Base-by-base conservation (phyloP, 2,113 vertebrate genomes). In the Pseudopipra pipra region DNA sequence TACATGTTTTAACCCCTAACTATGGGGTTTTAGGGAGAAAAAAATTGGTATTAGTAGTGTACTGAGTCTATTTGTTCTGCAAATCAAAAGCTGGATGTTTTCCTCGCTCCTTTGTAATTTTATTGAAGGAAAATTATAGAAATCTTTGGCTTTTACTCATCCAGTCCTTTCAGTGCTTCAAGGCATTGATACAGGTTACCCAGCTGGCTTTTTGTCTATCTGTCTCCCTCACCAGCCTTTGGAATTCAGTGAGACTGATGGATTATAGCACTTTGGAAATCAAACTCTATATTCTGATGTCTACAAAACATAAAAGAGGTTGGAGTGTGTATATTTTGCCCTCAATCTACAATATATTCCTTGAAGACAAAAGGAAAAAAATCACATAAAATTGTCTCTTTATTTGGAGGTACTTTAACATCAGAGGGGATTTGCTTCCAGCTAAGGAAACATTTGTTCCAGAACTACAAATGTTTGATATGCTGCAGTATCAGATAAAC, bases 371-470 rank as follows among this genome's bases (percentile, higher is more conserved):
- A 3, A 67, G 46, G 15, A 58, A 86, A 66, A 84, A 72, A 55
- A 8, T 11, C 1, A 6, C 22, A 41, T 44, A 28, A 86, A 78
- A 65, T 43, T 22, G 23, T 51, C 28, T 89, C 37, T 95, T 82
- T 95, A 44, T 76, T 91, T 85, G 37, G 31, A 79, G 51, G 14
- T 22, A 47, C 63, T 93, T 94, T 63, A 87, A 39, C 83, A 85
- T 80, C 59, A 43, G 81, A 67, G 46, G 74, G 66, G 74, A 55
- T 27, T 91, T 93, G 67, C 87, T 97, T 78, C 89, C 59, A 91
- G 89, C 87, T 70, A 91, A 90, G 87, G 70, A 82, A 93, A 85
- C 63, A 58, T 83, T 94, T 94, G 67, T 89, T 83, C 61, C 37
- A 80, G 82, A 85, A 9, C 74, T 83, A 70, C 85, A 87, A 89